Evolutionary conservation across 2,797 vertebrate species (phyloP).

Genomic region (Sphenopsis melanotis): DNA sequence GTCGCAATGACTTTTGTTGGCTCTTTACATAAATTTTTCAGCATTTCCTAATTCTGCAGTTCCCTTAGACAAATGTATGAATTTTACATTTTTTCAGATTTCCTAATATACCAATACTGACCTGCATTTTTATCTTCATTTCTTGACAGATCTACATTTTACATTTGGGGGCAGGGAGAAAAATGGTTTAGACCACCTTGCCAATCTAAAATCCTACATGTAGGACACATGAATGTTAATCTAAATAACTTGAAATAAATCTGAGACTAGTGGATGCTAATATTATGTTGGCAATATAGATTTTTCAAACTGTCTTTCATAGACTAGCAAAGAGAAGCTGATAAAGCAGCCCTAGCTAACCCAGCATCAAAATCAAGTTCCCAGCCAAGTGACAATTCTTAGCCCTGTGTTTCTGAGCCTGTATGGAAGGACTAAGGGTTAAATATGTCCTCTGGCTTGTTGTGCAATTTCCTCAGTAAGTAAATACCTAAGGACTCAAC

Average conservation of each 20-base stretch:
- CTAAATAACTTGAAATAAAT: slow-evolving; percentile 6
- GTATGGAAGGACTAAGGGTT: background rate
- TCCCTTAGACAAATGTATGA: background rate
- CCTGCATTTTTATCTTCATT: background rate
- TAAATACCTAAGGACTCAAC: background rate
- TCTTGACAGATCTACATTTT: background rate
- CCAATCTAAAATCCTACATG: background rate
- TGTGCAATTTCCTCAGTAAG: background rate
- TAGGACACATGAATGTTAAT: background rate
- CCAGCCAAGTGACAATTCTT: background rate
- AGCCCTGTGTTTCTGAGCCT: background rate
- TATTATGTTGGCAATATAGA: background rate
- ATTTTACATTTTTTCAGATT: background rate
- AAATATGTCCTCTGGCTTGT: background rate
- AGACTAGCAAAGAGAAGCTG: background rate
- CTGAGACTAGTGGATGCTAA: background rate
- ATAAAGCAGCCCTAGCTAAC: background rate
- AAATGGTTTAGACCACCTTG: background rate
- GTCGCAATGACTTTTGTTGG: background rate
- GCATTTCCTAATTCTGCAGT: background rate
- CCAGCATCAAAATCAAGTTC: background rate
- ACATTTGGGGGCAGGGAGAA: background rate
- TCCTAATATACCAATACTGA: background rate
- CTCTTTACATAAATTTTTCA: background rate
- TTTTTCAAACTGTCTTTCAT: slow-evolving; percentile 1